These are phyloP conservation scores for Notiomystis cincta DNA, from an alignment of 2,113 vertebrate genomes.

Conservation along the genomic window DNA sequence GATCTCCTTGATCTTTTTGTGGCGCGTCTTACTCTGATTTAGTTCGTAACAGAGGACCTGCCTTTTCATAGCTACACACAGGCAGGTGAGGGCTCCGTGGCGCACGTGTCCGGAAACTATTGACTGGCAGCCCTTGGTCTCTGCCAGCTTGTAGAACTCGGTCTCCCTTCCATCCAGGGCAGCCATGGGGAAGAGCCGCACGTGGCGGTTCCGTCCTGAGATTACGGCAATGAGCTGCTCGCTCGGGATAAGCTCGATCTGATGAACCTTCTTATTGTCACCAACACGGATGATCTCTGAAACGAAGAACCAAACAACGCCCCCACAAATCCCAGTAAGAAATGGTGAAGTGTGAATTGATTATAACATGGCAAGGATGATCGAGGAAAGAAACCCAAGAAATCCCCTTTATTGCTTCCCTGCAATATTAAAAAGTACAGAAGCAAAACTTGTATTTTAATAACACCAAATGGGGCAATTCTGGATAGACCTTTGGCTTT, in stretches of 20 bases:
- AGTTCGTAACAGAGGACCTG: constrained; percentile 96
- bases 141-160: constrained; percentile 90
- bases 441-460: background rate
- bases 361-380: background rate
- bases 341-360: background rate
- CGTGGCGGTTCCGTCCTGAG: constrained; percentile 95
- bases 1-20: constrained; percentile 91
- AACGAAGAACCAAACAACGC: background rate
- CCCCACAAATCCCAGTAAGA: background rate
- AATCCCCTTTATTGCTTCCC: background rate
- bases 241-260: constrained; percentile 88
- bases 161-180: constrained; percentile 91
- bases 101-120: constrained; percentile 85
- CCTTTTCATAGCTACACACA: constrained; percentile 95
- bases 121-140: constrained; percentile 92
- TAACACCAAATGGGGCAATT: background rate
- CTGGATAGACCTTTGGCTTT: background rate
- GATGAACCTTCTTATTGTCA: constrained; percentile 97
- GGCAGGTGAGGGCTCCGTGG: constrained; percentile 84
- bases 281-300: constrained; percentile 95
- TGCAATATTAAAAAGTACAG: background rate
- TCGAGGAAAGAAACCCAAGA: background rate
- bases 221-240: constrained; percentile 95
- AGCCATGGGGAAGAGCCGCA: constrained; percentile 88
- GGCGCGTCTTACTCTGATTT: constrained; percentile 88